Conservation (phyloP, 2,797 vertebrate genomes). For the Silurus lanzhouensis region DNA sequence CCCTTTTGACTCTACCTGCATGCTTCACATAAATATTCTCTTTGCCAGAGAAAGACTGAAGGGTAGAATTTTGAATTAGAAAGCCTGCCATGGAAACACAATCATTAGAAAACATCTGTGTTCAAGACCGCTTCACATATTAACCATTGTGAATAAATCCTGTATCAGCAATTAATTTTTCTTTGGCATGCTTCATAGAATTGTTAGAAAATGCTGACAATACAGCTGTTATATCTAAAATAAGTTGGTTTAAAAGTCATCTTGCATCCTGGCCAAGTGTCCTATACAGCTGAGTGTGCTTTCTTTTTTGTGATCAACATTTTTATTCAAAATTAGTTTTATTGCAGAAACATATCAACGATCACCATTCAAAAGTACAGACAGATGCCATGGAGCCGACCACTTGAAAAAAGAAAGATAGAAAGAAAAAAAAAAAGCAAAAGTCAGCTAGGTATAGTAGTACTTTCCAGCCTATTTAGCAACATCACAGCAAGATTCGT, state of each 20-base stretch:
- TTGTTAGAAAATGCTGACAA: background rate
- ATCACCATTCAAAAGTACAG: no score
- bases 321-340: no score
- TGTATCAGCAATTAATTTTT: background rate
- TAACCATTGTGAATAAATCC: no score
- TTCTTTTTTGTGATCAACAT: no score
- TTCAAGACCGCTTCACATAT: background rate
- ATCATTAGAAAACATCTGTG: background rate
- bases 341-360: no score
- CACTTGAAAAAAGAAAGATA: no score
- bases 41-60: background rate
- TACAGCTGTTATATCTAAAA: background rate
- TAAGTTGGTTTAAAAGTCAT: background rate
- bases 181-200: no score
- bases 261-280: background rate
- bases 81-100: background rate
- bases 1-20: background rate
- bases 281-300: background rate
- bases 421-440: no score
- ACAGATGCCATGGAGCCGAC: no score
- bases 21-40: background rate
- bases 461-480: no score
- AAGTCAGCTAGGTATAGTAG: no score
- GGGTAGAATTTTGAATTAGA: background rate
- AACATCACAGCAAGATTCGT: no score